These are phyloP conservation scores for Ferrisia virgata DNA, from an alignment of 2,888 invertebrate genomes.

Conservation along the genomic window DNA sequence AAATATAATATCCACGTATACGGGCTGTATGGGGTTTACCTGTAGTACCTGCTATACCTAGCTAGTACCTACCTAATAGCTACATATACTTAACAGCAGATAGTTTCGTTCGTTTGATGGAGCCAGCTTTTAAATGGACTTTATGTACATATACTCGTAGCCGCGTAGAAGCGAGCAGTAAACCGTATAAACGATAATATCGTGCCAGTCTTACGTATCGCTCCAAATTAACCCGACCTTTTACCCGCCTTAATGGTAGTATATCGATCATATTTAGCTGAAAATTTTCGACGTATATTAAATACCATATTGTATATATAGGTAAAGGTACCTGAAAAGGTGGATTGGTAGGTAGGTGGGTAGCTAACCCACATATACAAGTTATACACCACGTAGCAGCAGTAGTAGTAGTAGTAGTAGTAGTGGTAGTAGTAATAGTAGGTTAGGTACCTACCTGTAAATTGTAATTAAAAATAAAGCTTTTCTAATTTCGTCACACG, in stretches of 20 bases:
- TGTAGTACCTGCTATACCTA: too few relatives aligned
- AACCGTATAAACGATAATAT: neutral
- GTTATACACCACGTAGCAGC: too few relatives aligned
- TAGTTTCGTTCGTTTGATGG: neutral
- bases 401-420: too few relatives aligned
- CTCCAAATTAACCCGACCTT: neutral
- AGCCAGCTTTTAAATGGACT: neutral
- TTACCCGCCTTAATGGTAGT: neutral
- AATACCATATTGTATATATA: neutral
- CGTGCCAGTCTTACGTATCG: neutral
- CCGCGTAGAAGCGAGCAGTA: too few relatives aligned
- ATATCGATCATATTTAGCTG: neutral
- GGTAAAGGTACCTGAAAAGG: too few relatives aligned
- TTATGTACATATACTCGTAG: neutral
- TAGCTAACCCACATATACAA: too few relatives aligned
- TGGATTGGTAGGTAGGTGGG: too few relatives aligned
- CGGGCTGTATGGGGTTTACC: too few relatives aligned
- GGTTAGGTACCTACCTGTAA: neutral
- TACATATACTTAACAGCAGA: neutral
- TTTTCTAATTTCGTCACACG: slow-evolving; percentile 14
- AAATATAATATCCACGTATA: slow-evolving; percentile 8
- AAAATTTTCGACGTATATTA: slow-evolving; percentile 4
- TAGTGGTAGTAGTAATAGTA: too few relatives aligned
- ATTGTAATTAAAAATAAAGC: slow-evolving; percentile 13
- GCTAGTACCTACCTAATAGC: too few relatives aligned